phyloP scores from a whole-genome alignment of 2,113 vertebrate genomes.

The Sterna hirundo region DNA sequence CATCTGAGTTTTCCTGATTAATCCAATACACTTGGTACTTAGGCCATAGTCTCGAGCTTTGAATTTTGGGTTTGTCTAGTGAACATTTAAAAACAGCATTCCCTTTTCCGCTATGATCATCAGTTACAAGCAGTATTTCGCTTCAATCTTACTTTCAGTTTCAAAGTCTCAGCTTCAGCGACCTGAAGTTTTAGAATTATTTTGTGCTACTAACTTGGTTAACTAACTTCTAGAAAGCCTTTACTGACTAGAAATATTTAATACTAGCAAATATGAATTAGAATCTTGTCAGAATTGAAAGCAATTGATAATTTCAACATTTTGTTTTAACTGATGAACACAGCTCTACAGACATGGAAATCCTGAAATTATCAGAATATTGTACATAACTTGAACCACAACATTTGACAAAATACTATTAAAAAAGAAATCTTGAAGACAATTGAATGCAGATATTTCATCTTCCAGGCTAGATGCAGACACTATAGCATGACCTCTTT shows the following conservation, averaged over 20 bases:
- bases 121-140: neutral
- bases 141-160: neutral
- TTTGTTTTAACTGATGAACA: neutral
- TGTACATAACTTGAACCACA: neutral
- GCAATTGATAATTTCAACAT: neutral
- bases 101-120: neutral
- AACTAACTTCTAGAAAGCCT: neutral
- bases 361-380: neutral
- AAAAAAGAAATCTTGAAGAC: neutral
- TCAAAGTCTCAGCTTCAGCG: neutral
- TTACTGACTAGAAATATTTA: neutral
- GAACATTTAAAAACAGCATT: neutral
- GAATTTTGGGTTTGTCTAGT: neutral
- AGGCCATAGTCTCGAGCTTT: accelerated
- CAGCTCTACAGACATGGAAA: neutral
- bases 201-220: neutral
- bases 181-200: neutral
- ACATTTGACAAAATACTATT: neutral
- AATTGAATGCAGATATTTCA: neutral
- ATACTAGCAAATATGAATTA: neutral
- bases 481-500: neutral
- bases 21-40: neutral
- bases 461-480: neutral
- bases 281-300: neutral
- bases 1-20: neutral